Base-by-base conservation (phyloP, 2,797 vertebrate species). In the Lepus townsendii region DNA sequence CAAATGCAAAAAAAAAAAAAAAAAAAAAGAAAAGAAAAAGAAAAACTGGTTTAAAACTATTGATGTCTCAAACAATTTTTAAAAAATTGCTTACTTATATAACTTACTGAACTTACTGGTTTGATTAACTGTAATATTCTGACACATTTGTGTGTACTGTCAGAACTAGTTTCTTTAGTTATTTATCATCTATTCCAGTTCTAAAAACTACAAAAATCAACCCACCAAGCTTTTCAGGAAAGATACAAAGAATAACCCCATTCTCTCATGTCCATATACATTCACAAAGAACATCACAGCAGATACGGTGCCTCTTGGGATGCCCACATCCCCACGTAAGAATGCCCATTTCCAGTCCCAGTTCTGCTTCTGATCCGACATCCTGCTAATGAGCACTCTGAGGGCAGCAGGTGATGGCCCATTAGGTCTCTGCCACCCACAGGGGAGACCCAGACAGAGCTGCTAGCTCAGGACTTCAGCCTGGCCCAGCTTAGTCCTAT, bases 191-290 rank as follows among this genome's bases (percentile, higher is more conserved):
- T 27, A 62, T n/a, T 84, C 24, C 19, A 68, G 27, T 42, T 83
- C 27, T 65, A 90, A 19, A 68, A 75, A 80, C 24, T 35, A 96
- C 60, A 89, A 78, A 96, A 95, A 60, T 62, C 13, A 93, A 62
- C 4, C n/a, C 30, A 76, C 19, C 10, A 52, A 85, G 92, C 22
- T 92, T 83, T 52, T 72, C 22, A 62, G 47, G n/a, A 76, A 93
- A 83, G 20, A 76, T 85, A 88, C 24, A 79, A 89, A 50, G 7
- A 69, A 13, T 14, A 87, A 93, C 19, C 30, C 78, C 65, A 42
- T 30, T 50, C 62, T 75, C 63, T 47, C 57, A 85, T 65, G 57
- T 80, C 68, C 88, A 73, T 60, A 60, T 60, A 83, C n/a, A 86
- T 57, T 85, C 22, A 88, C 35, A 78, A 87, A 90, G 20, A 47